Evolutionary conservation across 2,113 vertebrate species (phyloP).

Genomic region (Acinonyx jubatus): DNA sequence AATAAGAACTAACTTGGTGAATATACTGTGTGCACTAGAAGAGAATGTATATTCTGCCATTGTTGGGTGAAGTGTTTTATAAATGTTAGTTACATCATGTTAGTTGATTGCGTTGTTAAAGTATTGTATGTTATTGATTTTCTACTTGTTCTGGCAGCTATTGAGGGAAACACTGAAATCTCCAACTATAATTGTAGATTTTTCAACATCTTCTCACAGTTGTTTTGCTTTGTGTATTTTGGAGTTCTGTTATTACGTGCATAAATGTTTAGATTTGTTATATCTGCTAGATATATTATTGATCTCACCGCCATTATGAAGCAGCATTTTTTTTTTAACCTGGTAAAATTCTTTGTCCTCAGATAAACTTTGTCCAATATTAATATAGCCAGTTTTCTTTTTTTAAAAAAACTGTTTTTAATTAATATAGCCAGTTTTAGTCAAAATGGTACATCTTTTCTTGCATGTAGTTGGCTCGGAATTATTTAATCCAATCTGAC

Average conservation of each 20-base stretch:
- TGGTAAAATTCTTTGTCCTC: background rate
- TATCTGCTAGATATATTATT: background rate
- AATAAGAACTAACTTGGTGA: background rate
- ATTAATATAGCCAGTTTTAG: background rate
- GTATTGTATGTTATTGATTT: background rate
- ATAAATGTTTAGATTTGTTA: background rate
- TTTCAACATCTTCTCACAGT: background rate
- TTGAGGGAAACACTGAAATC: background rate
- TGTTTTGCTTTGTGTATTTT: background rate
- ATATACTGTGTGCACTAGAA: background rate
- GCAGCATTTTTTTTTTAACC: background rate
- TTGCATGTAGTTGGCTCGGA: background rate
- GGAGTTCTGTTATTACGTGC: background rate
- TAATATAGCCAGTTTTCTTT: background rate
- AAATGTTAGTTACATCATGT: background rate
- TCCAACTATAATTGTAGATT: background rate
- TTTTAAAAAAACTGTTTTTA: too few relatives aligned
- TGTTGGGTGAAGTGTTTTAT: background rate
- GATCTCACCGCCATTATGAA: background rate
- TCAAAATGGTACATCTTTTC: background rate
- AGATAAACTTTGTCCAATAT: background rate
- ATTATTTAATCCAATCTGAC: background rate
- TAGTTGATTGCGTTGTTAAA: background rate
- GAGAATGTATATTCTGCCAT: background rate
- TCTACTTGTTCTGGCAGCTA: background rate